A percentile compares a stretch with the other conserved stretches of the same genome.
These are phyloP conservation scores for Misgurnus mizolepis DNA, from an alignment of 2,113 vertebrate species.

Conservation along the genomic window DNA sequence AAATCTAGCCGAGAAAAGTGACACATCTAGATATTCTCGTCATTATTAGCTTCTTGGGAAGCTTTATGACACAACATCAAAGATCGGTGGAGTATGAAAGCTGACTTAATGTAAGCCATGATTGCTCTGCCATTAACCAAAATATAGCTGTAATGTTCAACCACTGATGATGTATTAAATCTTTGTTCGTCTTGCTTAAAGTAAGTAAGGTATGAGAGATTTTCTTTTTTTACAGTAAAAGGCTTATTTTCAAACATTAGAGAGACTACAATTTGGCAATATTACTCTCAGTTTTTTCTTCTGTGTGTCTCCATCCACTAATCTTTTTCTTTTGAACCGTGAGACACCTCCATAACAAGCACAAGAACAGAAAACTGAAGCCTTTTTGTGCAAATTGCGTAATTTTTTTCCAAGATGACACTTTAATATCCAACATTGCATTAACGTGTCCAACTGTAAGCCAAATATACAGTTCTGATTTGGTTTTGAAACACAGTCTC, in stretches of 20 bases:
- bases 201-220: background rate
- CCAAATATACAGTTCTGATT: too few species aligned
- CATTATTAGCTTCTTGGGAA: too few species aligned
- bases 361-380: background rate
- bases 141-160: constrained; percentile 9
- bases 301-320: background rate
- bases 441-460: too few species aligned
- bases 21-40: too few species aligned
- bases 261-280: background rate
- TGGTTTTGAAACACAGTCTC: too few species aligned
- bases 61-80: background rate
- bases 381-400: background rate
- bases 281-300: background rate
- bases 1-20: background rate
- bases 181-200: background rate
- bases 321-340: background rate
- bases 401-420: background rate
- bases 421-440: too few species aligned
- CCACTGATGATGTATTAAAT: background rate
- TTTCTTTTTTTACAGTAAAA: background rate
- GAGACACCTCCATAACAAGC: background rate
- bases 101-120: background rate
- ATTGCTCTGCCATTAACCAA: background rate
- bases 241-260: constrained; percentile 18
- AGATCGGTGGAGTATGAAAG: background rate